Base-by-base conservation (phyloP, 2,113 vertebrate genomes). In the Polypterus senegalus region DNA sequence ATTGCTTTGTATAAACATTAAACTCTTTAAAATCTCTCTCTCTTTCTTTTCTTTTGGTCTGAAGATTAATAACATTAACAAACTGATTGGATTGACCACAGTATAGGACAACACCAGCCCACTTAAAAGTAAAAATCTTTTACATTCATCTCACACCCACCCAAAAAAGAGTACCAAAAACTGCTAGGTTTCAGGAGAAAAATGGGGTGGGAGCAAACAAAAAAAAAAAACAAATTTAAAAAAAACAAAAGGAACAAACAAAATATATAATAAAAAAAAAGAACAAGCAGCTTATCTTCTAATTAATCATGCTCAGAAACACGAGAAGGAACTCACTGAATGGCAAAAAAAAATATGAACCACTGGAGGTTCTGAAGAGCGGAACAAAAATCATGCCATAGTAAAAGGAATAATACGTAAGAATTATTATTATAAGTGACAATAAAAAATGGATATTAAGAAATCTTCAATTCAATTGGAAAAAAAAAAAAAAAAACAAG, bases 1-100 rank as follows among this genome's bases (percentile, higher is more conserved):
- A 85, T 82, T 84, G 75, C 83, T 91, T 88, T 88, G 86, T 92
- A 89, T 83, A 92, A 91, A 92, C 86, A 91, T 90, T 91, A 86
- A 81, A 91, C 81, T 86, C 69, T 64, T 65, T 86, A 88, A 85
- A 89, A 84, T 87, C 86, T 82, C 85, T 88, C 76, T 78, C 54
- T 63, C 48, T 57, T 7, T 80, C 76, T 77, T 77, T 27, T 79
- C 65, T 88, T 91, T 92, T 91, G 88, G 83, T 91, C 85, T 83
- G 76, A 70, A 86, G 81, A 27, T 27, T 88, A 89, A 89, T 27
- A 27, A 89, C 80, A 86, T 79, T 81, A 59, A 63, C 77, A 68
- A 78, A 81, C 74, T 68, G 80, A 89, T 87, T 67, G 79, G 81
- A 82, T 85, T 81, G 88, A 88, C 86, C 89, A 88, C 86, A 83